phyloP scores from a whole-genome alignment of 1,140 invertebrate species.

The Armadillidium nasatum region DNA sequence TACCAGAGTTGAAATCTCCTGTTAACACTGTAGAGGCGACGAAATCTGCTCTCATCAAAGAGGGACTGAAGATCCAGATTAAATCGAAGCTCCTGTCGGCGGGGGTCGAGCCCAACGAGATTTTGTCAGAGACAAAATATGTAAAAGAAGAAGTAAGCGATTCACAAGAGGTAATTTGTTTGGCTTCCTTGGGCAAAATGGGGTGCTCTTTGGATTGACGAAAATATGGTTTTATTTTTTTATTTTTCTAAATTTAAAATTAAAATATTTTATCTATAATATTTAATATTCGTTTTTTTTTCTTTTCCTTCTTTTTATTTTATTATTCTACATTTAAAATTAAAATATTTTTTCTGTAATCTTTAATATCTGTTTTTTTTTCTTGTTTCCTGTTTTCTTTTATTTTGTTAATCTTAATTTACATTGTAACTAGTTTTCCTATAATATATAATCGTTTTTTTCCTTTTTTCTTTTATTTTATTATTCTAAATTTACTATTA shows the following conservation, averaged over 20 bases:
- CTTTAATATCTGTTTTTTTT: too few species aligned
- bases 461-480: too few species aligned
- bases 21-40: constrained; percentile 58
- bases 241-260: not conserved
- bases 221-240: not conserved
- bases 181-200: not conserved
- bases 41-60: constrained; percentile 85
- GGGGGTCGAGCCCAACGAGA: constrained; percentile 49
- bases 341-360: too few species aligned
- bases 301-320: too few species aligned
- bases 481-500: too few species aligned
- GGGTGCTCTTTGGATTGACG: not conserved
- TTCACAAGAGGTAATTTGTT: constrained; percentile 18
- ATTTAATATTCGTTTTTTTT: too few species aligned
- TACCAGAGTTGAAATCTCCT: constrained; percentile 38
- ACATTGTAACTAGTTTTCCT: too few species aligned
- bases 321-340: too few species aligned
- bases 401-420: too few species aligned
- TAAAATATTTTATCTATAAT: too few species aligned
- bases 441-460: too few species aligned
- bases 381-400: too few species aligned
- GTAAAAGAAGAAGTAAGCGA: constrained; percentile 40
- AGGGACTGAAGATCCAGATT: constrained; percentile 80
- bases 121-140: constrained; percentile 34
- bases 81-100: constrained; percentile 69